Conservation (phyloP, 2,888 invertebrate species). For the Acronicta psi region DNA sequence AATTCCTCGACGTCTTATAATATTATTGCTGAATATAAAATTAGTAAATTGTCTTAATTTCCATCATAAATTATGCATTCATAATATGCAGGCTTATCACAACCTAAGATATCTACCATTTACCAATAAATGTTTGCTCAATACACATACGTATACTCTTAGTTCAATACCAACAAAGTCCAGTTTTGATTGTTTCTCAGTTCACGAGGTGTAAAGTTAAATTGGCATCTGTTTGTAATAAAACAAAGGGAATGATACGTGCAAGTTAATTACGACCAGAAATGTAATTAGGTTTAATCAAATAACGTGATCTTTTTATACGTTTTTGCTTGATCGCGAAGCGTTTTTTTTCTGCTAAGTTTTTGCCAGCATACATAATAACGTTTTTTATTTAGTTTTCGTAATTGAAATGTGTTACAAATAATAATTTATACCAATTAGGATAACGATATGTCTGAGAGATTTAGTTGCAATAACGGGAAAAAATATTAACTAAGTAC, state of each 20-base stretch:
- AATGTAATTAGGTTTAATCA: constrained; percentile 88
- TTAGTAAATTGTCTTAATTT: constrained; percentile 87
- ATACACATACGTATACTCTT: constrained; percentile 38
- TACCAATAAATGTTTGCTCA: constrained; percentile 40
- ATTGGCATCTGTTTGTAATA: constrained; percentile 75
- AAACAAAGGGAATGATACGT: constrained; percentile 87
- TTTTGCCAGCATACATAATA: constrained; percentile 58
- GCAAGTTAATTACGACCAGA: constrained; percentile 85
- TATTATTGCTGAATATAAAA: constrained; percentile 77
- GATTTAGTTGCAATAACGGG: constrained; percentile 1
- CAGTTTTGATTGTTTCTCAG: constrained; percentile 47
- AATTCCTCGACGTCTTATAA: constrained; percentile 69
- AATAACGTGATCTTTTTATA: constrained; percentile 84
- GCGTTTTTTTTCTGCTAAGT: constrained; percentile 65
- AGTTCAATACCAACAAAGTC: constrained; percentile 54
- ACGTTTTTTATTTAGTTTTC: constrained; percentile 34
- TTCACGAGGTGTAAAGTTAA: constrained; percentile 36
- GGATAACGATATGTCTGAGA: constrained; percentile 26
- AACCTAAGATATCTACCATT: constrained; percentile 78
- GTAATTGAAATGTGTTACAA: constrained; percentile 65
- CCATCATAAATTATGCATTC: constrained; percentile 84
- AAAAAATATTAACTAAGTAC: constrained; percentile 4
- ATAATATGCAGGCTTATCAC: constrained; percentile 84
- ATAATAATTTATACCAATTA: constrained; percentile 47
- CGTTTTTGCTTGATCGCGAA: constrained; percentile 73